Evolutionary conservation across 2,888 invertebrate genomes (phyloP), one percentile per base, ranked within the genome.

Genomic region (Lepidochrysops patricia): DNA sequence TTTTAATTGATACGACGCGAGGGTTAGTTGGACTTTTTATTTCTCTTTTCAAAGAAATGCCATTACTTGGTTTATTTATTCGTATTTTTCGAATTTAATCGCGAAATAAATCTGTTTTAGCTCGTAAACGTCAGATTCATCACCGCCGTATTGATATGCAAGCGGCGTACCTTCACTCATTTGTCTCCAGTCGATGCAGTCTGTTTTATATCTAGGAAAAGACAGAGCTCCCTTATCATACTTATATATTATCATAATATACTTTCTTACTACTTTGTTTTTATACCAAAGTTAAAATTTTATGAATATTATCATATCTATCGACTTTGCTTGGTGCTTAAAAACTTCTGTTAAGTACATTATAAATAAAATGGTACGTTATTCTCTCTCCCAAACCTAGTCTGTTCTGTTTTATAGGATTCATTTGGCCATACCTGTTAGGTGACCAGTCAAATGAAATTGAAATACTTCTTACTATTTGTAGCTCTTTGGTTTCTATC

Each of bases 401-500:
- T n/a, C n/a, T n/a, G n/a, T n/a, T n/a, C n/a, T n/a, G n/a, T n/a
- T n/a, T n/a, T n/a, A n/a, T n/a, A n/a, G n/a, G n/a, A n/a, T n/a
- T n/a, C n/a, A n/a, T n/a, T n/a, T n/a, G n/a, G n/a, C n/a, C n/a
- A n/a, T n/a, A n/a, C n/a, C n/a, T n/a, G n/a, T n/a, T n/a, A n/a
- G n/a, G n/a, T n/a, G n/a, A n/a, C n/a, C n/a, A n/a, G n/a, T n/a
- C n/a, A 4, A 13, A 35, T 4, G 2, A 37, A 37, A 6, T 19
- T 9, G 23, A 2, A 12, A 7, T 9, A 43, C 9, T 23, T 43
- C 43, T 43, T 7, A 9, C 9, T 7, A 4, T 43, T 43, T 9
- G 19, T 70, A 66, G 68, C 69, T 68, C 79, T 71, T 73, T 80
- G 79, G 74, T 73, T 77, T 72, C 72, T 71, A 72, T 69, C 70